These are phyloP conservation scores for Gryon sp. DNA, from an alignment of 1,140 invertebrate species.

Conservation along the genomic window DNA sequence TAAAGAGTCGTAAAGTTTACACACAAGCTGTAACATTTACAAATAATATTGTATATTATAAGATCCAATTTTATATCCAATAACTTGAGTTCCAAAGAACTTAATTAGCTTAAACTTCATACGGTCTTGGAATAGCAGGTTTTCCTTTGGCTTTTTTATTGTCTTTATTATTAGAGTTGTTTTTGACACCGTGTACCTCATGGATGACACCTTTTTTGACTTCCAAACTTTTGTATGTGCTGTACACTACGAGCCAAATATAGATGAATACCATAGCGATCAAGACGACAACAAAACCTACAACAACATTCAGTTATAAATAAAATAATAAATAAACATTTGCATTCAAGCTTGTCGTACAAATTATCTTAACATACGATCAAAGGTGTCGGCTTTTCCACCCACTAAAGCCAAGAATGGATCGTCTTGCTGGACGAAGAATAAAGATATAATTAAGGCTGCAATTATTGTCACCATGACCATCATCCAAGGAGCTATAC, in stretches of 20 bases:
- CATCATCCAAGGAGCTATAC: constrained; percentile 79
- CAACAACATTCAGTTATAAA: constrained; percentile 15
- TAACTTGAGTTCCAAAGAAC: not conserved
- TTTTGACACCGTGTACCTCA: constrained; percentile 69
- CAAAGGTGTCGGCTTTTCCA: constrained; percentile 70
- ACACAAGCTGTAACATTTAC: constrained; percentile 5
- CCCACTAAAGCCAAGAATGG: constrained; percentile 71
- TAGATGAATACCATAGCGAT: constrained; percentile 73
- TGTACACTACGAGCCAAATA: constrained; percentile 79
- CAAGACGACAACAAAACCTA: constrained; percentile 69
- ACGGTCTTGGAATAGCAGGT: constrained; percentile 59
- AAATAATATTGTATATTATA: not conserved
- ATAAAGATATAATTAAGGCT: constrained; percentile 70
- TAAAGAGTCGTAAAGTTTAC: constrained; percentile 13
- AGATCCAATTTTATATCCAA: constrained; percentile 17
- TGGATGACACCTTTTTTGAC: constrained; percentile 74
- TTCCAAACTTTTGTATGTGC: constrained; percentile 76
- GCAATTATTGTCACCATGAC: constrained; percentile 76
- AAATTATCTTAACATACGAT: constrained; percentile 67
- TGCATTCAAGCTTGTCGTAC: not conserved
- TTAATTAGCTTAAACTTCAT: constrained; percentile 63
- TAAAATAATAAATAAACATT: constrained; percentile 8
- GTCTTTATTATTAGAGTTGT: constrained; percentile 46
- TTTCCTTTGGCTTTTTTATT: constrained; percentile 61
- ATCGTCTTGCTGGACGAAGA: constrained; percentile 73